Evolutionary conservation across 2,888 invertebrate genomes (phyloP).

Genomic region (Furcula furcula): DNA sequence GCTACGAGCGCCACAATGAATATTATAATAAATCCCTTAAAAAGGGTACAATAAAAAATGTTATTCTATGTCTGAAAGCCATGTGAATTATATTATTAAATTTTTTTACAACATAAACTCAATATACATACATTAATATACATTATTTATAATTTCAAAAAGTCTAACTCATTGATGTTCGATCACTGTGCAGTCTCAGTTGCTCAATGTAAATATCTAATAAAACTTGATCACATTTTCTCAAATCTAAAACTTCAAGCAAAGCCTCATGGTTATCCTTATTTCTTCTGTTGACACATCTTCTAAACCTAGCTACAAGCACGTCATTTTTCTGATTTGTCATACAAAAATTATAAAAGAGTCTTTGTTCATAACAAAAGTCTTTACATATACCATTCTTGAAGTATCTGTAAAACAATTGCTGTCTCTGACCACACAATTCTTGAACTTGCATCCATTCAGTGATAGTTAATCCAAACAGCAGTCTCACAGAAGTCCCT

Average conservation of each 20-base stretch:
- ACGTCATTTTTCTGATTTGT: constrained; percentile 54
- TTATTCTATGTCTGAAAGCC: no score
- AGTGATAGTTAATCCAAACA: constrained; percentile 56
- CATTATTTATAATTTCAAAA: no score
- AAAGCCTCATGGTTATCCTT: constrained; percentile 58
- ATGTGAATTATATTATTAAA: no score
- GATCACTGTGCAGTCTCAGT: constrained; percentile 25
- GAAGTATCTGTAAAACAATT: constrained; percentile 72
- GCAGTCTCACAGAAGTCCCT: constrained; percentile 50
- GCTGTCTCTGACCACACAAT: constrained; percentile 49
- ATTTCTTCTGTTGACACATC: constrained; percentile 57
- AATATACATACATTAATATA: no score
- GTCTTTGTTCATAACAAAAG: constrained; percentile 58
- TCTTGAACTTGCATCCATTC: constrained; percentile 67
- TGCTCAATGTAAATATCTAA: constrained; percentile 53
- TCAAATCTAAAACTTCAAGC: constrained; percentile 56
- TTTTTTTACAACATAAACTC: no score
- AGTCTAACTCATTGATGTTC: background rate
- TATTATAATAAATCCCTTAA: no score
- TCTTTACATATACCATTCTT: constrained; percentile 59
- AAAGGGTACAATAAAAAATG: no score
- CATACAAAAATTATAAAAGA: constrained; percentile 72
- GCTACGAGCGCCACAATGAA: no score
- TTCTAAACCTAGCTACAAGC: constrained; percentile 53
- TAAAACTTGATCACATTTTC: constrained; percentile 47